Percentiles rank a stretch among this genome's conserved stretches.
phyloP scores from a whole-genome alignment of 1,140 invertebrate genomes.

The Proales similis region DNA sequence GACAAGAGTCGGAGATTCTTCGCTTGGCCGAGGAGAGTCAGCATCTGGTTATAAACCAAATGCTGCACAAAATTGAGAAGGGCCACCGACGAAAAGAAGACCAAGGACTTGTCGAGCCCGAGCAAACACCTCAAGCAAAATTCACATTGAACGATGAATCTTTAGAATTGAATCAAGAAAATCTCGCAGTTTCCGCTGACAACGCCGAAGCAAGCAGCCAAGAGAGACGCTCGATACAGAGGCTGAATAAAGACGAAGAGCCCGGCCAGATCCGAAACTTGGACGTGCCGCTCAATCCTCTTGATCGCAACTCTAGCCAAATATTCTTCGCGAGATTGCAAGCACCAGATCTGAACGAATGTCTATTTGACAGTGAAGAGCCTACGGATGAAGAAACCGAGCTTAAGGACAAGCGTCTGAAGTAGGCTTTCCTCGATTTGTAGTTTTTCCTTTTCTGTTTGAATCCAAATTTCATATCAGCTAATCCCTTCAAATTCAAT shows the following conservation, averaged over 20 bases:
- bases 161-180: conserved; percentile 5
- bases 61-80: conserved; percentile 27
- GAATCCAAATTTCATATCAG: too few species aligned
- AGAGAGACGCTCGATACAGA: background rate
- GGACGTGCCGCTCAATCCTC: conserved; percentile 1
- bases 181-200: background rate
- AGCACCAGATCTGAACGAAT: too few species aligned
- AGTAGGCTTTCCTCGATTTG: too few species aligned
- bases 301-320: conserved; percentile 34
- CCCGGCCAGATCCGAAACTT: background rate
- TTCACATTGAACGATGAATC: background rate
- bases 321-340: conserved; percentile 33
- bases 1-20: conserved; percentile 30
- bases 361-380: too few species aligned
- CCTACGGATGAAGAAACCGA: too few species aligned
- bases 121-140: background rate
- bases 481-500: too few species aligned
- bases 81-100: background rate
- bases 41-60: conserved; percentile 33
- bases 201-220: background rate
- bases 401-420: too few species aligned
- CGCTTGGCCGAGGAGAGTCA: conserved; percentile 35
- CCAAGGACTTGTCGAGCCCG: background rate
- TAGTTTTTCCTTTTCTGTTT: too few species aligned
- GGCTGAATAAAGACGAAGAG: background rate